Conservation (phyloP, 2,113 vertebrate genomes). For the Pipra filicauda region DNA sequence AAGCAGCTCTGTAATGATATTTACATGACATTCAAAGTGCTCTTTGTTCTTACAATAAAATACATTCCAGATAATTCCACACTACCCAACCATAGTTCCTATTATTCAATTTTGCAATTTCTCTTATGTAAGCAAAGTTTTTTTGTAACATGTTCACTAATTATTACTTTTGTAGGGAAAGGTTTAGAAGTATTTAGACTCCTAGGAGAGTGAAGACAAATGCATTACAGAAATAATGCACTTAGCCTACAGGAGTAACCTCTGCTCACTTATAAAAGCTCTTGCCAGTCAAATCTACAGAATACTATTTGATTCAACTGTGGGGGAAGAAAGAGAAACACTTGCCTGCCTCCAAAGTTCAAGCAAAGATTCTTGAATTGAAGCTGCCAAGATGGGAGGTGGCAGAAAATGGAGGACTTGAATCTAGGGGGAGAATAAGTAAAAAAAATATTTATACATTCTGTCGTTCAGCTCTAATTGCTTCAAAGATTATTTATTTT, state of each 20-base stretch:
- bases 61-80: slow-evolving; percentile 70
- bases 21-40: slow-evolving; percentile 72
- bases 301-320: slow-evolving; percentile 71
- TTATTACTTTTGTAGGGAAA: slow-evolving; percentile 71
- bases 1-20: slow-evolving; percentile 71
- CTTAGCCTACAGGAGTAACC: slow-evolving; percentile 72
- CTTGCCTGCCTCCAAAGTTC: slow-evolving; percentile 74
- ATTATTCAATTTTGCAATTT: slow-evolving; percentile 48
- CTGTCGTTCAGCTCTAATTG: slow-evolving; percentile 78
- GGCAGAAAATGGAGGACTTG: slow-evolving; percentile 63
- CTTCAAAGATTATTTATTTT: slow-evolving; percentile 83
- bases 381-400: slow-evolving; percentile 69
- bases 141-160: slow-evolving; percentile 63
- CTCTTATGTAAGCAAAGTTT: slow-evolving; percentile 39
- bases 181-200: slow-evolving; percentile 71
- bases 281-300: slow-evolving; percentile 75
- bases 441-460: slow-evolving; percentile 78
- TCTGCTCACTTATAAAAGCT: slow-evolving; percentile 69
- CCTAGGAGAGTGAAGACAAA: slow-evolving; percentile 62
- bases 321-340: slow-evolving; percentile 67
- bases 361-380: slow-evolving; percentile 70
- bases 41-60: slow-evolving; percentile 76
- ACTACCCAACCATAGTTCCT: slow-evolving; percentile 13
- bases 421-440: slow-evolving; percentile 73
- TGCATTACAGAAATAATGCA: slow-evolving; percentile 73